Evolutionary conservation across 2,113 vertebrate species (phyloP), one percentile per base, ranked within the genome.

Genomic region (Lanius collurio): DNA sequence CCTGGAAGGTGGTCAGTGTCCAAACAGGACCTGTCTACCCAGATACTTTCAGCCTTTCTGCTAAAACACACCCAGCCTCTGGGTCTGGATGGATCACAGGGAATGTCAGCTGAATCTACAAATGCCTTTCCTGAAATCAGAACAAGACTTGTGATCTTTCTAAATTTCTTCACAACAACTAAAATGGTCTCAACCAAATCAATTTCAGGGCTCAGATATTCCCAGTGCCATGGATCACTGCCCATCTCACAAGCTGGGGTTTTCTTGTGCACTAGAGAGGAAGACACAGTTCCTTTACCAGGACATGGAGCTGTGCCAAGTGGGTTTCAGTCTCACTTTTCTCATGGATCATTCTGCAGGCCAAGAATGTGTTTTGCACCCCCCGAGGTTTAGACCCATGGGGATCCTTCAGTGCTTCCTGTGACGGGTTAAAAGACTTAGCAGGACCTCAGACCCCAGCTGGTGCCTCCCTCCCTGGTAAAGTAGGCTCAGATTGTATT

Each of bases 1-100:
- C 57, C 74, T 91, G 74, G 59, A 90, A 83, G 65, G 35, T 76
- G 71, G 78, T 91, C 78, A 69, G 70, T n/a, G 59, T 37, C 73
- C 84, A 82, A 53, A 76, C 23, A 71, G n/a, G 47, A 93, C 62
- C 70, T 62, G 49, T 90, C 71, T 76, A 56, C 62, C 26, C 78
- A 68, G 73, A 55, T 10, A 41, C 28, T 76, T 85, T 57, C 49
- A 68, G 39, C 13, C 4, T 19, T 85, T 80, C 68, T 79, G 30
- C 31, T 59, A 17, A 62, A 93, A 65, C 57, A 65, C 24, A 50
- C 6, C 7, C 26, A 75, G 35, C 35, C 44, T 80, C 35, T 4
- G 1, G 52, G 59, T 31, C 35, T 59, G 60, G 14, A 21, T 6
- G 4, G 50, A 87, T 57, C 37, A 13, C 22, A 11, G 24, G 41